Evolutionary conservation across 2,888 invertebrate species (phyloP), one percentile per base, ranked within the genome.

Genomic region (Galeruca laticollis): DNA sequence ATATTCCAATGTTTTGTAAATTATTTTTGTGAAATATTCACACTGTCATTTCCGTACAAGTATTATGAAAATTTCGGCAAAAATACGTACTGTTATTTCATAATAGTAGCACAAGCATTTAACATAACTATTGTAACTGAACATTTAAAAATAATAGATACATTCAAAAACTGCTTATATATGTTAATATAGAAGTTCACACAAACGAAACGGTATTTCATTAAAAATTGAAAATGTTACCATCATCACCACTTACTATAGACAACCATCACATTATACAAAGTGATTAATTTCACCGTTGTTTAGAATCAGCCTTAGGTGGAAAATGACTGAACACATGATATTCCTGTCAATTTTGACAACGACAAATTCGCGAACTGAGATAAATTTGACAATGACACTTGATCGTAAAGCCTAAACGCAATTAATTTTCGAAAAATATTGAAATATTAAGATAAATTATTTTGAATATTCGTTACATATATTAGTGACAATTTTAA

Each of bases 81-180:
- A 70, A 69, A 71, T 63, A 72, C 56, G 62, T 69, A 74, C 56
- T 69, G 73, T 72, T 73, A 74, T 68, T 71, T 54, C 73, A 71
- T 69, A 73, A 70, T 69, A 61, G 71, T 73, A 75, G 72, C 67
- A 73, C 70, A 73, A 73, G 75, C 72, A 71, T 73, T 75, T 71
- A 72, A 75, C 72, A 63, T 71, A 75, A 75, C 73, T 75, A 74
- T 70, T 74, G 71, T 72, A 73, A 75, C 69, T 68, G 69, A 74
- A 70, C 69, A 70, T 60, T 68, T 62, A 70, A 73, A 75, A 75
- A 72, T 70, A 75, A 76, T 47, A 15, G 47, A 47, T 76, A 76
- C 72, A 72, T 76, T 77, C 73, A 71, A 75, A 76, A 78, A 66
- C 59, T 78, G 77, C 75, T 77, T 78, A 77, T 72, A n/a, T n/a